Conservation (phyloP, 2,888 invertebrate species). For the Heliconius ethilla region DNA sequence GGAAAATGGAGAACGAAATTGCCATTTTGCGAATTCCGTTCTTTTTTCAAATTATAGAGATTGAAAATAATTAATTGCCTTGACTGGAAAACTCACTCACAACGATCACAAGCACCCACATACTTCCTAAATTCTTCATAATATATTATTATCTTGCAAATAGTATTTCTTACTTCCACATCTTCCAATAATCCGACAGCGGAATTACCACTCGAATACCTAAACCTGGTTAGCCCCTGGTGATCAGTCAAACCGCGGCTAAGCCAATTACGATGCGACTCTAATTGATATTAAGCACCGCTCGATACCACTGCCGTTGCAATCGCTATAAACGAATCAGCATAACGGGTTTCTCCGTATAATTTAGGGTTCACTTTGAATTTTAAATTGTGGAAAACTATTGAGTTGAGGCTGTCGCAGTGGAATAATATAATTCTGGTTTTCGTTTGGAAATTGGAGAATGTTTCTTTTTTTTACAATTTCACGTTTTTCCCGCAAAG, state of each 20-base stretch:
- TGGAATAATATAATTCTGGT: neutral
- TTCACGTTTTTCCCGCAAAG: neutral
- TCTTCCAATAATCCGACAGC: neutral
- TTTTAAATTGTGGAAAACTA: conserved; percentile 7
- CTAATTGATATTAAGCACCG: conserved; percentile 44
- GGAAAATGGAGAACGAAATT: too few species aligned
- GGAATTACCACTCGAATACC: conserved; percentile 18
- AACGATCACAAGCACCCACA: neutral
- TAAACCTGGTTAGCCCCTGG: conserved; percentile 34
- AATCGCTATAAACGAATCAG: conserved; percentile 37
- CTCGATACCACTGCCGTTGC: conserved; percentile 38
- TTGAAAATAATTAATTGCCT: too few species aligned
- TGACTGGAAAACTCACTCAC: too few species aligned
- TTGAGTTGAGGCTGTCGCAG: neutral
- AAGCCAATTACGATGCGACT: conserved; percentile 42
- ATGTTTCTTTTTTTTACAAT: neutral
- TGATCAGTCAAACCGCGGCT: conserved; percentile 43
- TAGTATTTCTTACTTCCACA: neutral
- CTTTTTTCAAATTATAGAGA: too few species aligned
- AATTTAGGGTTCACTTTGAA: conserved; percentile 22
- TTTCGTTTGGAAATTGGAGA: neutral
- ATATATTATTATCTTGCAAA: too few species aligned
- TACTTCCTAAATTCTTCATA: too few species aligned
- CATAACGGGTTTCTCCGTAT: conserved; percentile 26
- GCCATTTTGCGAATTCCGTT: too few species aligned